A percentile compares a stretch with the other conserved stretches of the same genome.
Evolutionary conservation across 1,140 invertebrate species (phyloP).

Genomic region (Drosophila obscura): DNA sequence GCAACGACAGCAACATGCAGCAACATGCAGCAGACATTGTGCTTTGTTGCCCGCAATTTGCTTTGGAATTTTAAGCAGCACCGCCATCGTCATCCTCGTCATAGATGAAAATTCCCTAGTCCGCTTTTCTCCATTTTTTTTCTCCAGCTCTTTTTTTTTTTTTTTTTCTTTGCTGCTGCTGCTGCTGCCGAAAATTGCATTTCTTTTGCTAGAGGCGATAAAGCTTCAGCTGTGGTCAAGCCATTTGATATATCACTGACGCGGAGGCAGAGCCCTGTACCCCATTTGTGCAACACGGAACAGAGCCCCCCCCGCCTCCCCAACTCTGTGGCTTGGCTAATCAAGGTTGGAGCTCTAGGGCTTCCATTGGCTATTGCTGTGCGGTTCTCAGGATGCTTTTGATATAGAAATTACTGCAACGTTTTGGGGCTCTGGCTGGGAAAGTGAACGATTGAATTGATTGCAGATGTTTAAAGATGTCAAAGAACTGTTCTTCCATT

Average conservation of each 20-base stretch:
- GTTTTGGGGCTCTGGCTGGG: slow-evolving; percentile 11
- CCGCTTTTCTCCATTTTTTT: slow-evolving; percentile 37
- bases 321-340: slow-evolving; percentile 17
- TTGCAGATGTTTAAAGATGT: too few species aligned
- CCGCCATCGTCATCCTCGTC: slow-evolving; percentile 43
- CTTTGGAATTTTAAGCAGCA: slow-evolving; percentile 82
- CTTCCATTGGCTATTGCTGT: slow-evolving; percentile 6
- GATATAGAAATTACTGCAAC: slow-evolving; percentile 76
- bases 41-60: slow-evolving; percentile 73
- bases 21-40: slow-evolving; percentile 47
- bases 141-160: slow-evolving; percentile 4
- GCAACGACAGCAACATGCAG: slow-evolving; percentile 30
- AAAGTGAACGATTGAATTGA: neutral
- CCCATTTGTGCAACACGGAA: slow-evolving; percentile 16
- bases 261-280: slow-evolving; percentile 14
- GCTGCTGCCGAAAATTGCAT: slow-evolving; percentile 73
- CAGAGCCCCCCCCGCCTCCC: too few species aligned
- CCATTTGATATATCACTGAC: slow-evolving; percentile 72
- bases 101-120: slow-evolving; percentile 55
- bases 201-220: slow-evolving; percentile 59
- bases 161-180: slow-evolving; percentile 8
- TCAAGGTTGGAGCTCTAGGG: slow-evolving; percentile 43
- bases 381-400: slow-evolving; percentile 72
- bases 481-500: neutral
- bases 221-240: slow-evolving; percentile 54